A percentile compares a stretch with the other conserved stretches of the same genome.
Evolutionary conservation across 2,888 invertebrate genomes (phyloP).

Genomic region (Stenoptilia bipunctidactyla): DNA sequence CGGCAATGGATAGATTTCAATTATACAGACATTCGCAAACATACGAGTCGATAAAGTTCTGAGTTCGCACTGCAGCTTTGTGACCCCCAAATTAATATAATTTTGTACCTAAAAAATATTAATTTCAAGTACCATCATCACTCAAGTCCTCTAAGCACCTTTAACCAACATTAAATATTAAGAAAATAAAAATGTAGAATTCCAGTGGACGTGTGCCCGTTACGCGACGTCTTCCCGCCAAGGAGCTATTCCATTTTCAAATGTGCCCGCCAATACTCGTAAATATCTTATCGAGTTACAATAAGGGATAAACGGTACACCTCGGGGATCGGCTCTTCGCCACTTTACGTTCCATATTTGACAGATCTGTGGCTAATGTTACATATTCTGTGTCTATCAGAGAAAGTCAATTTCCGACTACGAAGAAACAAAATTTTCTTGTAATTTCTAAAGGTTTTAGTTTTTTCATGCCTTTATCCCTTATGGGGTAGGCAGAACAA

Average conservation of each 20-base stretch:
- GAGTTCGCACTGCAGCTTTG: too few relatives aligned
- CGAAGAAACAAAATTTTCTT: too few relatives aligned
- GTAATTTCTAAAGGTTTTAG: too few relatives aligned
- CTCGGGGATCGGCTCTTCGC: conserved; percentile 22
- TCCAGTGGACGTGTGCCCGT: conserved; percentile 47
- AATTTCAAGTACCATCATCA: conserved; percentile 11
- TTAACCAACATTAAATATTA: conserved; percentile 54
- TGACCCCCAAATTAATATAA: too few relatives aligned
- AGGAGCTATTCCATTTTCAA: conserved; percentile 59
- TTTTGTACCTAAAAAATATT: too few relatives aligned
- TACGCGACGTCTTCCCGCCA: conserved; percentile 45
- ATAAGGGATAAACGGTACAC: conserved; percentile 42
- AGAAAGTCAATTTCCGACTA: too few relatives aligned
- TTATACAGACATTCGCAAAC: too few relatives aligned
- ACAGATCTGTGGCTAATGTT: conserved; percentile 4
- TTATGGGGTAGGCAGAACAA: too few relatives aligned
- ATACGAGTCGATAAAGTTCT: too few relatives aligned
- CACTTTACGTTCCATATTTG: conserved; percentile 24
- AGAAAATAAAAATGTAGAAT: conserved; percentile 68
- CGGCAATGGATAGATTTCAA: too few relatives aligned
- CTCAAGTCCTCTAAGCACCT: conserved; percentile 2
- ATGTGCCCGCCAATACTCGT: conserved; percentile 61
- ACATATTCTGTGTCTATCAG: too few relatives aligned
- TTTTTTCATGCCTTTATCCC: too few relatives aligned
- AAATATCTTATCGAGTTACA: conserved; percentile 69